Evolutionary conservation across 1,140 invertebrate species (phyloP).

Genomic region (Odontomachus brunneus): DNA sequence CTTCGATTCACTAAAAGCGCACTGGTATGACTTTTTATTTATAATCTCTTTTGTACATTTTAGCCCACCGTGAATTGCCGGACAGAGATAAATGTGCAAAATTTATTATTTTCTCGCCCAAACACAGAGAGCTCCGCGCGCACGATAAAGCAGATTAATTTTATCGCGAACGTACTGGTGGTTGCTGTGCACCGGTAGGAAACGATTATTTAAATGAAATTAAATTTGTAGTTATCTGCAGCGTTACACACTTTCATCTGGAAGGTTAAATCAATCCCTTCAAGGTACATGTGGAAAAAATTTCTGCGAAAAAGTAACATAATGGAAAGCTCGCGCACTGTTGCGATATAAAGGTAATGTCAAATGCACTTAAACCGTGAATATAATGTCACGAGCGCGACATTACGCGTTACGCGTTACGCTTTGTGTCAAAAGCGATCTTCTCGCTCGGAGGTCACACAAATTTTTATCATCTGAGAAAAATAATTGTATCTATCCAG

Average conservation of each 20-base stretch:
- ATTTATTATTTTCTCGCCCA: constrained; percentile 44
- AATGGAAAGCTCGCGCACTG: too few relatives aligned
- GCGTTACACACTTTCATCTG: background rate
- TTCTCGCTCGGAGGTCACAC: background rate
- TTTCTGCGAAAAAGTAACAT: background rate
- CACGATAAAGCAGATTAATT: constrained; percentile 49
- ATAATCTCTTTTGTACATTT: constrained; percentile 37
- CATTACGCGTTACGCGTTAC: too few relatives aligned
- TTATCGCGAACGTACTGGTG: constrained; percentile 8
- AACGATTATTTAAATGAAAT: constrained; percentile 27
- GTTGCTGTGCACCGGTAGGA: background rate
- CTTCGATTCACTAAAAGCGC: constrained; percentile 12
- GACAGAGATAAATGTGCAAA: constrained; percentile 24
- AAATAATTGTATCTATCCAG: background rate
- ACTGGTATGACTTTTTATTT: constrained; percentile 27
- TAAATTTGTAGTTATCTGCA: background rate
- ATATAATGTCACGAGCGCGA: background rate
- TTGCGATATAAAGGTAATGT: background rate
- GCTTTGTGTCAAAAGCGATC: background rate
- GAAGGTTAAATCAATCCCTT: background rate
- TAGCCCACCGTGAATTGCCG: constrained; percentile 10
- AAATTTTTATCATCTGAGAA: background rate
- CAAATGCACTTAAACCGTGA: background rate
- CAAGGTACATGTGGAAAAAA: background rate
- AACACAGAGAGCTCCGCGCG: background rate